Base-by-base conservation (phyloP, 2,888 invertebrate species). In the Sepioteuthis lessoniana region DNA sequence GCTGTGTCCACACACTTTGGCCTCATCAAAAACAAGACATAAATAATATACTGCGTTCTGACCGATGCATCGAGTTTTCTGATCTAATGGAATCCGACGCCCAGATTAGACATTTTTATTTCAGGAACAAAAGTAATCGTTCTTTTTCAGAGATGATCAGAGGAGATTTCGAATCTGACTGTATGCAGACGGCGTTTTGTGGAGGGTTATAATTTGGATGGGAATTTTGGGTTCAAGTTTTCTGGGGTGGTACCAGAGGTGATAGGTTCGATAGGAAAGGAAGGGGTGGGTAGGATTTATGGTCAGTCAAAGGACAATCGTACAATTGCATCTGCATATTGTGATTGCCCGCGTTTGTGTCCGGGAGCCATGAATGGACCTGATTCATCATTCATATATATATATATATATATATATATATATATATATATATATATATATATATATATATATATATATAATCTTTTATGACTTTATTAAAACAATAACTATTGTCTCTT, bases 91-190 rank as follows among this genome's bases (percentile, higher is more conserved):
- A 76, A 76, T 76, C 76, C 13, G 76, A n/a, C n/a, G 16, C 8
- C 13, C 76, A 76, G 76, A 76, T n/a, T n/a, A 76, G n/a, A 76
- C n/a, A 76, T 76, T 76, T 76, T 76, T 76, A 76, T 76, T 76
- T 76, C n/a, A 76, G 76, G 76, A n/a, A 76, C n/a, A 76, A 76
- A 76, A 76, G 76, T n/a, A 76, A 76, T 76, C n/a, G 76, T n/a
- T 76, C n/a, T 76, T 76, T 31, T 35, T n/a, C 16, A n/a, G 16
- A n/a, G 76, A n/a, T 76, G 76, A 76, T 76, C 76, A 76, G n/a
- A 35, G n/a, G 76, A 76, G 76, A 76, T 76, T 76, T 76, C 16
- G 76, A 35, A 10, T 76, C 76, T 76, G 10, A 10, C 13, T 16
- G n/a, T 76, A 76, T 76, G 16, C 13, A n/a, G 16, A 35, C 76